Evolutionary conservation across 2,888 invertebrate genomes (phyloP), one percentile per base, ranked within the genome.

Genomic region (Cosmopolites sordidus): DNA sequence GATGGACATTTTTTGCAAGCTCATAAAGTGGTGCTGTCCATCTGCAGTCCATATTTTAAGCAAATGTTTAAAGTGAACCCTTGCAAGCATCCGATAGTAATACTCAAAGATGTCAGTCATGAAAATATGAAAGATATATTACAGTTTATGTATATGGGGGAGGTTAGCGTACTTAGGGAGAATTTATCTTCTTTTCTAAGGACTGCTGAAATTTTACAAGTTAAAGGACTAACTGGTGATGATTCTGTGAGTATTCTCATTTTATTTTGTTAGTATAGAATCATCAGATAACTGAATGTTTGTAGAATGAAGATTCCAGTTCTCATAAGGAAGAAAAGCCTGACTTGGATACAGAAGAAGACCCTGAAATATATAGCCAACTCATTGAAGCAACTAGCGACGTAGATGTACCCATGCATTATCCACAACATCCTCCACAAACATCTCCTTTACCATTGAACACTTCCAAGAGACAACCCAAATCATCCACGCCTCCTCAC

Each of bases 11-110:
- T 84, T 66, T 77, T 88, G 44, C 83, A 86, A 68, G 88, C 88
- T 14, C 88, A 88, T 73, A 87, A 87, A 71, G 78, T 88, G 60
- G 86, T 88, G 63, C 77, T 88, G 43, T 87, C 87, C 16, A 84
- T 88, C 43, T 87, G 87, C 76, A 87, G 87, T 69, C 86, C 87
- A 18, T 87, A 86, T 71, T 88, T 88, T 73, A 85, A 85, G 72
- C 82, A 84, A 70, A 76, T 87, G 63, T 87, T 87, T 71, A 85
- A 85, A 76, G 78, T 77, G 63, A 85, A 84, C 65, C 83, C 84
- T 0, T 86, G 85, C 64, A 83, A 84, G 64, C 86, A 86, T 74
- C 85, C 86, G 1, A 85, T 86, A 62, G 84, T 86, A 51, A 85
- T 86, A 58, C 73, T 86, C 49, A 84, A 84, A 68, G 86, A 86